Evolutionary conservation across 1,140 invertebrate genomes (phyloP), one percentile per base, ranked within the genome.

Genomic region (Orchesella cincta): DNA sequence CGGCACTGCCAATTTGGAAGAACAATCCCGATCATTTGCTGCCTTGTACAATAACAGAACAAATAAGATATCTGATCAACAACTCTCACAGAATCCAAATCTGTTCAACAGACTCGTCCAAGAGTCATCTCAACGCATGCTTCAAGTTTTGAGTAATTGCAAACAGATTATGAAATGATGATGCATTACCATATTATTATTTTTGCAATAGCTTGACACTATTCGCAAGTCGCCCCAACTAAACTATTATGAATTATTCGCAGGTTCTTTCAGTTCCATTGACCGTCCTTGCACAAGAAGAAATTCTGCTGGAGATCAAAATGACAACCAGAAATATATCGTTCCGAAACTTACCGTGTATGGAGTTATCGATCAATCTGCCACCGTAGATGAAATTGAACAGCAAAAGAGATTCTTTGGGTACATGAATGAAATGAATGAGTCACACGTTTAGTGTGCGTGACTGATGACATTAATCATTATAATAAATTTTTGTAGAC

Each of bases 11-110:
- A 71, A 72, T 5, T 0, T 82, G 1, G 20, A 34, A 18, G 77
- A 80, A 28, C 81, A 82, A 74, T 1, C 77, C 0, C 74, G 54
- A 26, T 80, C 81, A 18, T 82, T 82, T 74, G 81, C 81, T 2
- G 79, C 76, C 36, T n/a, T 79, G 1, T 82, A 79, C 62, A 79
- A 75, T 31, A 73, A 73, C 28, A n/a, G 39, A 20, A 73, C 71
- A 3, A 26, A 73, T 23, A 46, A 29, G 26, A 3, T 73, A 16
- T 51, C 71, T 23, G 36, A 36, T n/a, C 34, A 73, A 29, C 8
- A 12, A 51, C 3, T 73, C 20, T 8, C 18, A 3, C 23, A 23
- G 12, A 16, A 31, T 14, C 71, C 71, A 12, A 70, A 51, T 20
- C n/a, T 12, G 0, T 78, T 80, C 20, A 26, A 64, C 23, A 26